phyloP scores from a whole-genome alignment of 2,113 vertebrate species.

The Xerus inauris region DNA sequence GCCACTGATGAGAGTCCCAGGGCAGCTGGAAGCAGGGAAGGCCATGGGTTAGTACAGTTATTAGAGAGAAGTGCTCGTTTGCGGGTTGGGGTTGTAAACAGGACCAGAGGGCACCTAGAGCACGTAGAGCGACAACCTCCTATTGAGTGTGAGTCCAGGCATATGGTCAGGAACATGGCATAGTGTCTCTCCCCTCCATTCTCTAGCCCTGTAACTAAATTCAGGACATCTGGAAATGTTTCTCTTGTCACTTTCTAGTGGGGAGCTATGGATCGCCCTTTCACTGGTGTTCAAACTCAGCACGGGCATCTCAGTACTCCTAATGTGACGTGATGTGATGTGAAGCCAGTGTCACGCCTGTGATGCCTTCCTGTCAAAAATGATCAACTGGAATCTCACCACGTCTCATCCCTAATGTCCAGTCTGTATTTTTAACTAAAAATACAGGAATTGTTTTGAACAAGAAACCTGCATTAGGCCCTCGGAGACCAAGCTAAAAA shows the following conservation, averaged over 20 bases:
- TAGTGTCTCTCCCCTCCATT: not conserved
- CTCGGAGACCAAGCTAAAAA: no score
- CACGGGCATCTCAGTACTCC: no score
- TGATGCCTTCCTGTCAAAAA: not conserved
- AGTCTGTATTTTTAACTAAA: not conserved
- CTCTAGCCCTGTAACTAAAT: not conserved
- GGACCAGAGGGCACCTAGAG: no score
- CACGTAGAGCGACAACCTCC: no score
- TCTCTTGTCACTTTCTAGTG: not conserved
- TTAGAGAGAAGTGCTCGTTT: not conserved
- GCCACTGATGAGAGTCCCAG: no score
- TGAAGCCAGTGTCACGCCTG: no score
- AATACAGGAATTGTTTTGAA: not conserved
- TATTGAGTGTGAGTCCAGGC: no score
- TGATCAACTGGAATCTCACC: not conserved
- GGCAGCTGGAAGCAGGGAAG: not conserved
- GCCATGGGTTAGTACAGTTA: not conserved
- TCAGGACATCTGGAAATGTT: not conserved
- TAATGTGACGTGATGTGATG: no score
- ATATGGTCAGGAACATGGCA: not conserved
- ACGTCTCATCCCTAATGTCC: not conserved
- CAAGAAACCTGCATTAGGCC: not conserved
- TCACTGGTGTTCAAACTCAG: no score
- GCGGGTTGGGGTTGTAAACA: no score
- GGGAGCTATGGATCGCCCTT: no score